Conservation (phyloP, 2,888 invertebrate species). For the Gymnoscelis rufifasciata region DNA sequence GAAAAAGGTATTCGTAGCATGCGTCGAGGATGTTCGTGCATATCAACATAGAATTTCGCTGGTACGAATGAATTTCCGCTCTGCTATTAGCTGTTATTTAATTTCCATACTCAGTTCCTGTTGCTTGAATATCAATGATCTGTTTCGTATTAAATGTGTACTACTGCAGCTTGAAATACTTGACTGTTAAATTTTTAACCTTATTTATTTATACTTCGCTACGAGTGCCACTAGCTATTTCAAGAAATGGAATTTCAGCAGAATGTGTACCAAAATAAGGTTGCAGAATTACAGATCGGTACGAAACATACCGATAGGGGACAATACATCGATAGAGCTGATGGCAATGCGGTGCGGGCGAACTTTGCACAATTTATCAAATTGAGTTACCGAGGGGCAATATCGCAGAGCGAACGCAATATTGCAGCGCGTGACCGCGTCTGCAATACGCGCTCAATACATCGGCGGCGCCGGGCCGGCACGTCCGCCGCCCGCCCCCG, state of each 20-base stretch:
- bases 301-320: constrained; percentile 27
- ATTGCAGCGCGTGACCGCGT: constrained; percentile 80
- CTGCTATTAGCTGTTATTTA: constrained; percentile 26
- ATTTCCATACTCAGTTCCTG: constrained; percentile 29
- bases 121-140: constrained; percentile 25
- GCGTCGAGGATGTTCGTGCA: constrained; percentile 27
- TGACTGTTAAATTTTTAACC: constrained; percentile 10
- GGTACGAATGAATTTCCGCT: constrained; percentile 25
- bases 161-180: constrained; percentile 10
- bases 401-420: constrained; percentile 77
- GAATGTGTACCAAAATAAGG: constrained; percentile 3
- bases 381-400: constrained; percentile 77
- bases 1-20: constrained; percentile 34
- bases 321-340: constrained; percentile 54
- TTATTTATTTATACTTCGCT: constrained; percentile 7
- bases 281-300: constrained; percentile 11
- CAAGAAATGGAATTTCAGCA: constrained; percentile 3
- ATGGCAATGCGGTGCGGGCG: constrained; percentile 60
- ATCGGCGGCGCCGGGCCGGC: constrained; percentile 74
- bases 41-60: constrained; percentile 34
- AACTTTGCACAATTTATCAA: constrained; percentile 78
- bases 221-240: constrained; percentile 6
- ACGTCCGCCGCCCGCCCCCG: constrained; percentile 65
- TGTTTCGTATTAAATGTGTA: constrained; percentile 18
- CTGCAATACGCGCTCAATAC: constrained; percentile 80